Conservation (phyloP, 2,888 invertebrate genomes). For the Anodontia alba region DNA sequence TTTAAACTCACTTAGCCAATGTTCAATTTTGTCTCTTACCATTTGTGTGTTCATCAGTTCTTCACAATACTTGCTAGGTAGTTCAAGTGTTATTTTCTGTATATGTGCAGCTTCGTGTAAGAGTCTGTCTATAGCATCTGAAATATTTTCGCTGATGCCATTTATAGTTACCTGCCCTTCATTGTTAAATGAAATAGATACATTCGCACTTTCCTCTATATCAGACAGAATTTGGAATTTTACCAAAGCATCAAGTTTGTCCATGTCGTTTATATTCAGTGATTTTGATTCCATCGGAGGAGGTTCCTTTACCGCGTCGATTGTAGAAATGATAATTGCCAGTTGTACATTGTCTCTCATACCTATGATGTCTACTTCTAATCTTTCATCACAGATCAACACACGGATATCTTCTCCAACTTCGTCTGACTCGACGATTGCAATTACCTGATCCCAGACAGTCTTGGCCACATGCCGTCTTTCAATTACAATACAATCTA, state of each 20-base stretch:
- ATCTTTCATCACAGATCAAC: neutral
- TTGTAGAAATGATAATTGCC: neutral
- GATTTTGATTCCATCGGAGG: conserved; percentile 16
- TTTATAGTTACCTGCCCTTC: neutral
- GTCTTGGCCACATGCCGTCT: neutral
- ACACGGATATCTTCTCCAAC: neutral
- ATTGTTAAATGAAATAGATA: neutral
- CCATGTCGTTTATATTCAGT: conserved; percentile 13
- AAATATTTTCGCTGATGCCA: neutral
- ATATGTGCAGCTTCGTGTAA: neutral
- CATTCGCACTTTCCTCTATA: neutral
- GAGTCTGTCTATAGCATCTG: conserved; percentile 12
- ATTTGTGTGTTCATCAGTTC: neutral
- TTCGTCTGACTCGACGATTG: neutral
- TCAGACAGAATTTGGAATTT: neutral
- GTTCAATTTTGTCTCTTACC: conserved; percentile 12
- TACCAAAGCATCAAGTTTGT: conserved; percentile 29
- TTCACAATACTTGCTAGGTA: neutral
- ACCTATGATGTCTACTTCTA: conserved; percentile 9
- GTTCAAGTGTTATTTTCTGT: neutral
- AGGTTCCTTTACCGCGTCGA: conserved; percentile 39
- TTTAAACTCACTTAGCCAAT: neutral
- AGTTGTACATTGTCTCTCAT: conserved; percentile 11
- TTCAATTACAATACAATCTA: neutral
- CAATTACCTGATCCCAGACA: neutral